Evolutionary conservation across 1,140 invertebrate genomes (phyloP).

Genomic region (Caenorhabditis briggsae): DNA sequence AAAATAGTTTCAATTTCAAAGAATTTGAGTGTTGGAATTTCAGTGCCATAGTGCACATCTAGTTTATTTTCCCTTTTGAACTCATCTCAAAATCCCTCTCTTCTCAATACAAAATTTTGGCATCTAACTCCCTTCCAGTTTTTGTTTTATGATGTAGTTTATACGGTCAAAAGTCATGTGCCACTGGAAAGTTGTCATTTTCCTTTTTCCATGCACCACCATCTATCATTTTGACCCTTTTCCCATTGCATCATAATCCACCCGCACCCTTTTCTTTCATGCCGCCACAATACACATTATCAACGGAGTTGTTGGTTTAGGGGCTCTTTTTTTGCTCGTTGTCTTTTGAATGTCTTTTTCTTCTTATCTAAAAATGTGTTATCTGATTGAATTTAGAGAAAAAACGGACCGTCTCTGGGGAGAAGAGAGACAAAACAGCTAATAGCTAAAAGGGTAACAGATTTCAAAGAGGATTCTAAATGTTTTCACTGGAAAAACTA

Average conservation of each 20-base stretch:
- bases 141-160: too few relatives aligned
- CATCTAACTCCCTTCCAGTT: too few relatives aligned
- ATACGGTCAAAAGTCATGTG: background rate
- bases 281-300: constrained; percentile 1
- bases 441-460: background rate
- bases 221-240: constrained; percentile 5
- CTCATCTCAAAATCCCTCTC: too few relatives aligned
- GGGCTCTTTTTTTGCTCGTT: background rate
- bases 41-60: too few relatives aligned
- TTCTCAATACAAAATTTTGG: too few relatives aligned
- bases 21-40: too few relatives aligned
- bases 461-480: constrained; percentile 5
- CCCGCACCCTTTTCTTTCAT: constrained; percentile 12
- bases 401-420: constrained; percentile 5
- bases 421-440: background rate
- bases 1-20: too few relatives aligned
- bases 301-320: background rate
- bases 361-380: constrained; percentile 39
- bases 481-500: background rate
- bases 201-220: background rate
- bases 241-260: constrained; percentile 31
- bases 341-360: background rate
- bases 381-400: constrained; percentile 12
- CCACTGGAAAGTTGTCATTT: background rate
- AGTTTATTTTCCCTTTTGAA: too few relatives aligned